phyloP scores from a whole-genome alignment of 2,113 vertebrate genomes.

The Aptenodytes patagonicus region DNA sequence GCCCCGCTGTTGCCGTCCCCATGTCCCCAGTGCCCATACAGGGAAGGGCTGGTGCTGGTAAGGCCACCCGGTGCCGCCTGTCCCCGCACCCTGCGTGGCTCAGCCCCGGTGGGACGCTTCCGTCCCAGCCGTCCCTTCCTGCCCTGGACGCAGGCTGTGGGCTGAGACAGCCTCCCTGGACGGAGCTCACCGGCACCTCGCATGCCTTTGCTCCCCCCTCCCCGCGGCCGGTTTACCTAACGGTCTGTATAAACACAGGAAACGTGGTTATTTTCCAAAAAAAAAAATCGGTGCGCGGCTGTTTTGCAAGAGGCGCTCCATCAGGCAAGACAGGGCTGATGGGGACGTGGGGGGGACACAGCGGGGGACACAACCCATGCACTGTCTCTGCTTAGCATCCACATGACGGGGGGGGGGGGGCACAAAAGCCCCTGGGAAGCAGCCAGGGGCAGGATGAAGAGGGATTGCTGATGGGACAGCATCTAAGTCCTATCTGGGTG shows the following conservation, averaged over 20 bases:
- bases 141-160: background rate
- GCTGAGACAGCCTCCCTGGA: background rate
- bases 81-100: rapidly evolving
- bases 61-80: rapidly evolving
- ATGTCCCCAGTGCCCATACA: rapidly evolving
- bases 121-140: background rate
- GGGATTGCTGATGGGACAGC: background rate
- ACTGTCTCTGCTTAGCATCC: no score
- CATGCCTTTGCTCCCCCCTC: background rate
- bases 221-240: background rate
- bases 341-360: background rate
- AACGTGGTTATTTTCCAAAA: background rate
- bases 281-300: rapidly evolving
- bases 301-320: background rate
- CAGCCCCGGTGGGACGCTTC: rapidly evolving
- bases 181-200: background rate
- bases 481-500: background rate
- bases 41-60: background rate
- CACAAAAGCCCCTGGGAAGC: background rate
- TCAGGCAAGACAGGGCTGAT: background rate
- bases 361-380: rapidly evolving
- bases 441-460: background rate
- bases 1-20: background rate
- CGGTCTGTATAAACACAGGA: conserved; percentile 15
- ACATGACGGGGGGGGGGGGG: no score